Evolutionary conservation across 1,140 invertebrate genomes (phyloP).

Genomic region (Muscidifurax raptorellus): DNA sequence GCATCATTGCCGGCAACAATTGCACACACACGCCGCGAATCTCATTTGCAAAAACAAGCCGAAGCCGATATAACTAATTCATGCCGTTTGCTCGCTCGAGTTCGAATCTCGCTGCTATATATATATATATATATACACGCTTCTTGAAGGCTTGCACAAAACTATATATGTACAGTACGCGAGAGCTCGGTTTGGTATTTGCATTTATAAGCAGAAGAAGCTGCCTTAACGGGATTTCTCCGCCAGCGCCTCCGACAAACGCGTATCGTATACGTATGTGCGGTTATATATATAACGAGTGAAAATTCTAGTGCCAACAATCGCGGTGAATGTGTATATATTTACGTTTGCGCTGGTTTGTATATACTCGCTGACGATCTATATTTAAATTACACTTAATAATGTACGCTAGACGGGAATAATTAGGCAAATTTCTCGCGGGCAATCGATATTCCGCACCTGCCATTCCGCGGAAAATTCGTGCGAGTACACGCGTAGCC

Average conservation of each 20-base stretch:
- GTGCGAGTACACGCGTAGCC: no score
- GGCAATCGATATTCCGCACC: no score
- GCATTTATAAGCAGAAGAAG: slow-evolving; percentile 34
- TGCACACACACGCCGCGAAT: neutral
- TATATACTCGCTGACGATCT: no score
- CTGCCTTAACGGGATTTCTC: slow-evolving; percentile 40
- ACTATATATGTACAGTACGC: neutral
- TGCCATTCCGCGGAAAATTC: no score
- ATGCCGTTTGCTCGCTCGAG: neutral
- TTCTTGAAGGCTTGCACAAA: neutral
- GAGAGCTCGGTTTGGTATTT: neutral
- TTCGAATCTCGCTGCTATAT: neutral
- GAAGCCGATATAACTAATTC: slow-evolving; percentile 23
- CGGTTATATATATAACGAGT: neutral
- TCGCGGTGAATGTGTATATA: neutral
- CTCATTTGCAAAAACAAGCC: slow-evolving; percentile 18
- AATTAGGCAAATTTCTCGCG: no score
- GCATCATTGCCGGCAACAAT: neutral
- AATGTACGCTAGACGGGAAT: no score
- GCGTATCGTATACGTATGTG: neutral
- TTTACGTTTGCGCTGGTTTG: no score
- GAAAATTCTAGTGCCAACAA: neutral
- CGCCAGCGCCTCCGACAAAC: neutral
- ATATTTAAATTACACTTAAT: no score
- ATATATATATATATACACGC: no score